Evolutionary conservation across 2,113 vertebrate genomes (phyloP).

Genomic region (Catagonus wagneri): DNA sequence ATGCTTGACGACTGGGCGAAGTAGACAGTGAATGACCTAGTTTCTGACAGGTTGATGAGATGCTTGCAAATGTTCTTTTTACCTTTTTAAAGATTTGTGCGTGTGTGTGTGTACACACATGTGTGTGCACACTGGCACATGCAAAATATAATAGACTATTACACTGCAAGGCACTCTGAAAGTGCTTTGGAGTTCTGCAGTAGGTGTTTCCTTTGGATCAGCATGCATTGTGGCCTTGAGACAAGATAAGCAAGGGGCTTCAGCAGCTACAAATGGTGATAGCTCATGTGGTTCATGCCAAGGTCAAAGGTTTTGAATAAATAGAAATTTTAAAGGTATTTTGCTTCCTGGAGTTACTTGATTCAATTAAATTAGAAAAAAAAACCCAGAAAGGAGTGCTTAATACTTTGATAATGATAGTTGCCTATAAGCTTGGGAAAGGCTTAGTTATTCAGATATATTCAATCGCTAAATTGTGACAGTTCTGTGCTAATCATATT

Average conservation of each 20-base stretch:
- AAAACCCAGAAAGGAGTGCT: neutral
- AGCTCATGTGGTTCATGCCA: neutral
- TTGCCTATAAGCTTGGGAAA: neutral
- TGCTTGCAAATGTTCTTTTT: conserved; percentile 19
- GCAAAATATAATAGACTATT: neutral
- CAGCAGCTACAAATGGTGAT: neutral
- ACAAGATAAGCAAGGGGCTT: neutral
- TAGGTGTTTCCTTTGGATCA: conserved; percentile 61
- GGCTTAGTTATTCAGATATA: neutral
- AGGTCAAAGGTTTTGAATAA: conserved; percentile 17
- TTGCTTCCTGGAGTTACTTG: neutral
- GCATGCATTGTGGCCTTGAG: conserved; percentile 20
- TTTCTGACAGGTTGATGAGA: conserved; percentile 38
- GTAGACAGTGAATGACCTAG: neutral
- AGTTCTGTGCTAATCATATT: neutral
- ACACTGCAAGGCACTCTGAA: neutral
- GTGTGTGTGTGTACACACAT: neutral
- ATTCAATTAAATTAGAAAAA: conserved; percentile 30
- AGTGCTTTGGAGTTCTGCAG: conserved; percentile 34
- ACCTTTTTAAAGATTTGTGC: neutral
- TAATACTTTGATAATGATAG: neutral
- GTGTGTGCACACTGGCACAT: neutral
- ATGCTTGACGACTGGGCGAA: neutral
- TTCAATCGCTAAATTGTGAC: neutral
- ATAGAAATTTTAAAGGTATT: neutral